Evolutionary conservation across 1,140 invertebrate species (phyloP).

Genomic region (Lordiphosa clarofinis): DNA sequence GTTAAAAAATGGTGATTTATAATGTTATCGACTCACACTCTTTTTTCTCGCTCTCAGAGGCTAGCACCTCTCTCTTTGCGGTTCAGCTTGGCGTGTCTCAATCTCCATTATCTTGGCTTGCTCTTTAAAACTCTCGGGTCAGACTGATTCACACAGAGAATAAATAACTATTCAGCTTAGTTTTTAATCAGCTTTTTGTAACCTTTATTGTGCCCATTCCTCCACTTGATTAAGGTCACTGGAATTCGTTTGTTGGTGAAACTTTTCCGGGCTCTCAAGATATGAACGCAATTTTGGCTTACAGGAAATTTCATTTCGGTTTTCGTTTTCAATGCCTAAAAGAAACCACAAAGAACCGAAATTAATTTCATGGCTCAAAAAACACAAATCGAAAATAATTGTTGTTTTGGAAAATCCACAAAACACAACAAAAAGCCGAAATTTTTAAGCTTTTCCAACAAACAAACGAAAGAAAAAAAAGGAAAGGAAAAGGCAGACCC

Average conservation of each 20-base stretch:
- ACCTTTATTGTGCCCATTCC: neutral
- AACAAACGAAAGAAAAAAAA: constrained; percentile 16
- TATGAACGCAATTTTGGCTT: too few species aligned
- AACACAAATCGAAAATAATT: constrained; percentile 66
- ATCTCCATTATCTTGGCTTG: constrained; percentile 20
- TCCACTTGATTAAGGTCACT: constrained; percentile 41
- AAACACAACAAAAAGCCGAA: constrained; percentile 33
- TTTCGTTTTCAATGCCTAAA: neutral
- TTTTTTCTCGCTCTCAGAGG: too few species aligned
- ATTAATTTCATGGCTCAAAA: constrained; percentile 71
- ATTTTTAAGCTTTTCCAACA: constrained; percentile 31
- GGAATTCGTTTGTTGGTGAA: constrained; percentile 37
- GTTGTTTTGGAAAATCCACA: constrained; percentile 32
- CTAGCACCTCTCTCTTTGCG: too few species aligned
- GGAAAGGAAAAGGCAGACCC: constrained; percentile 1
- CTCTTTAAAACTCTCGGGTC: neutral
- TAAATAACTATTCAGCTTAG: constrained; percentile 4
- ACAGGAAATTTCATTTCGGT: neutral
- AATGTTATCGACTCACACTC: too few species aligned
- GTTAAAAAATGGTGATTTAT: too few species aligned
- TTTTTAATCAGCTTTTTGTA: constrained; percentile 1
- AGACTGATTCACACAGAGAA: neutral
- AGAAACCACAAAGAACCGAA: constrained; percentile 37
- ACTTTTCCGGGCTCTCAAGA: constrained; percentile 18
- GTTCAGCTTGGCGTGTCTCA: too few species aligned